A percentile compares a stretch with the other conserved stretches of the same genome.
phyloP scores from a whole-genome alignment of 2,888 invertebrate species.

The Microdon myrmicae region DNA sequence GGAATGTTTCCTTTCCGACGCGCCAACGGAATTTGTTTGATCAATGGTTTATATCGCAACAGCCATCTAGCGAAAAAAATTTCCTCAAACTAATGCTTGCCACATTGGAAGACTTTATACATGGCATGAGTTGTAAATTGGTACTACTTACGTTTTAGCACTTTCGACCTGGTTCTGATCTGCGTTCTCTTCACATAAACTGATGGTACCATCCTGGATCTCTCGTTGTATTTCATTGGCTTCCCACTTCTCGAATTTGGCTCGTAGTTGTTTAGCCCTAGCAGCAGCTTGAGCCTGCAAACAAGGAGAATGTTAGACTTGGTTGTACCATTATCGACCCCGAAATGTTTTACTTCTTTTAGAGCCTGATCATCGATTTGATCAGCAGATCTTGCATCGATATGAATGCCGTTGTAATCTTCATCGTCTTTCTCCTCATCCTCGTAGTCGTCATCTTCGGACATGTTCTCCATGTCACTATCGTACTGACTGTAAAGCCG shows the following conservation, averaged over 20 bases:
- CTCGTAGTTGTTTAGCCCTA: constrained; percentile 84
- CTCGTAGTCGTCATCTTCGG: constrained; percentile 65
- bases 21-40: no score
- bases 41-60: no score
- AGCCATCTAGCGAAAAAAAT: no score
- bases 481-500: constrained; percentile 63
- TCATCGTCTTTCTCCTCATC: constrained; percentile 67
- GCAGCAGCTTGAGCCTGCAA: constrained; percentile 77
- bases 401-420: constrained; percentile 64
- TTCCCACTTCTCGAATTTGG: constrained; percentile 90
- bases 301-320: constrained; percentile 1
- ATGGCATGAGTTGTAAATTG: neutral
- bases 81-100: neutral
- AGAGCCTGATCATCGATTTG: constrained; percentile 74
- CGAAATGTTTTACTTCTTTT: constrained; percentile 68
- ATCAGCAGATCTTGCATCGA: constrained; percentile 53
- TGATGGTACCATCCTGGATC: constrained; percentile 66
- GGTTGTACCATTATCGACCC: constrained; percentile 62
- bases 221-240: constrained; percentile 73
- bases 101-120: neutral
- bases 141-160: constrained; percentile 75
- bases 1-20: no score
- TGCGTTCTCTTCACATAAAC: constrained; percentile 67
- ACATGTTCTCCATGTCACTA: constrained; percentile 65
- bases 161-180: constrained; percentile 86